Conservation (phyloP, 2,113 vertebrate species). For the Laticauda colubrina region DNA sequence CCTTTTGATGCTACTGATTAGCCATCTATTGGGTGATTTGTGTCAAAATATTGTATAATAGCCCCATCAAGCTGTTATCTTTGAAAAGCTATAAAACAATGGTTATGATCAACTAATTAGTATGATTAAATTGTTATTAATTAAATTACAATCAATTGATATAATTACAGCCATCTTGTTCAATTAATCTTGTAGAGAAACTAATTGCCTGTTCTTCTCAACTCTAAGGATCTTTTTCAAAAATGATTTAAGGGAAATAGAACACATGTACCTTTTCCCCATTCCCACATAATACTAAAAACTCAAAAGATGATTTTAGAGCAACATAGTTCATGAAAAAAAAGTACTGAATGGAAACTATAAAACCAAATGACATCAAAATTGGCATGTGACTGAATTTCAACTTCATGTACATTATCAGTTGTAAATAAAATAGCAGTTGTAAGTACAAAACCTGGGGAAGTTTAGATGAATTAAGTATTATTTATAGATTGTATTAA, state of each 20-base stretch:
- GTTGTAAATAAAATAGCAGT: background rate
- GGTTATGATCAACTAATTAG: constrained; percentile 46
- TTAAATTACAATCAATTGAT: constrained; percentile 49
- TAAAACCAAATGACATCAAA: background rate
- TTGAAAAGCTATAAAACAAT: constrained; percentile 48
- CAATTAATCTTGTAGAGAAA: constrained; percentile 31
- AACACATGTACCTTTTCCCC: background rate
- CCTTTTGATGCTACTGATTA: constrained; percentile 41
- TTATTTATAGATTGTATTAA: background rate
- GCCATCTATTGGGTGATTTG: constrained; percentile 18
- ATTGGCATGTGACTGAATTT: background rate
- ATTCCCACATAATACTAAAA: background rate
- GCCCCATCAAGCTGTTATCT: constrained; percentile 45
- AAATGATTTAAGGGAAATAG: background rate
- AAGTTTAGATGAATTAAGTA: background rate
- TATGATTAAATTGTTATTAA: constrained; percentile 44
- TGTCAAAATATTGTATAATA: constrained; percentile 27
- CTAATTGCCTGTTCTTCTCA: constrained; percentile 27
- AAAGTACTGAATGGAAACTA: background rate
- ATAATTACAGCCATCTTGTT: constrained; percentile 47
- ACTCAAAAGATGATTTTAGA: background rate
- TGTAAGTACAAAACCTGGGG: background rate
- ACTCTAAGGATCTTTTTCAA: constrained; percentile 8
- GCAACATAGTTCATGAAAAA: background rate
- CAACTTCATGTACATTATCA: background rate